Percentiles rank a stretch among this genome's conserved stretches.
These are phyloP conservation scores for Cryptosula pallasiana DNA, from an alignment of 2,888 invertebrate genomes.

Conservation along the genomic window DNA sequence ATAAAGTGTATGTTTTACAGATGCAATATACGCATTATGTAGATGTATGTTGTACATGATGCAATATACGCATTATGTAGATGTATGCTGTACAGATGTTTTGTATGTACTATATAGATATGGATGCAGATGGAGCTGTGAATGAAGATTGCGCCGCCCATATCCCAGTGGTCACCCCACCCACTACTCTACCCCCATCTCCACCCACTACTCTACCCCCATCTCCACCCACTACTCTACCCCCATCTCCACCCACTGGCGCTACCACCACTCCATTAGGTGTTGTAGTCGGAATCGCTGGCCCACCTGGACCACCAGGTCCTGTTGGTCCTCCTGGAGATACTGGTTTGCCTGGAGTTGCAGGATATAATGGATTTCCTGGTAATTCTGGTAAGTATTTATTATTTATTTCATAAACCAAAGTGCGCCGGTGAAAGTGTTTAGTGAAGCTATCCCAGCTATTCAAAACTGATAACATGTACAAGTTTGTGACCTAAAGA, in stretches of 20 bases:
- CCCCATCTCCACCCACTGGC: neutral
- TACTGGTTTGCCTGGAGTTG: neutral
- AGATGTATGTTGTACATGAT: too few species aligned
- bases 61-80: too few species aligned
- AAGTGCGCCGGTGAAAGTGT: too few species aligned
- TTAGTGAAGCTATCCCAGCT: too few species aligned
- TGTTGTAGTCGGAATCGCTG: neutral
- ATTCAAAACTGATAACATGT: too few species aligned
- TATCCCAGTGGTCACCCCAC: neutral
- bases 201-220: neutral
- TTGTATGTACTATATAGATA: too few species aligned
- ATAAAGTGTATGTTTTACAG: too few species aligned
- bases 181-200: neutral
- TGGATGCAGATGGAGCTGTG: neutral
- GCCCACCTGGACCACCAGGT: neutral
- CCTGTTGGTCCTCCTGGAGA: neutral
- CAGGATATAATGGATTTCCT: constrained; percentile 6
- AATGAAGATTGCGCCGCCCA: constrained; percentile 3
- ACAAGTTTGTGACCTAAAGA: too few species aligned
- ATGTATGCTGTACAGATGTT: too few species aligned
- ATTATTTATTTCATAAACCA: too few species aligned
- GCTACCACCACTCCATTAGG: neutral
- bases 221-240: neutral
- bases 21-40: too few species aligned
- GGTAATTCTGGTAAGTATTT: neutral